Conservation (phyloP, 2,113 vertebrate species). For the Dromaius novaehollandiae region DNA sequence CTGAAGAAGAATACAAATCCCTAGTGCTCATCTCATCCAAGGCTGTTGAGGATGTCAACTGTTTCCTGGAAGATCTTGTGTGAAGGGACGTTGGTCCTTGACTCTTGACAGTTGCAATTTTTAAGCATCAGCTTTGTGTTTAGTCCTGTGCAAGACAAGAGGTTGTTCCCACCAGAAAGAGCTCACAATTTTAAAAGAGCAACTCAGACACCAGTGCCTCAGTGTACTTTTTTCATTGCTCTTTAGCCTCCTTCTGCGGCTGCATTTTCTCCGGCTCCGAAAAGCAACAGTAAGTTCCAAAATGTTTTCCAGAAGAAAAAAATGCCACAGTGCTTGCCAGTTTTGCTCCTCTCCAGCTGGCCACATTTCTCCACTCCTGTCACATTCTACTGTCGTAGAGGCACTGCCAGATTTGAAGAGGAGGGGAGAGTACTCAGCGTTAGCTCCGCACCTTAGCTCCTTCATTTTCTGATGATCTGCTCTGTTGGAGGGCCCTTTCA, state of each 20-base stretch:
- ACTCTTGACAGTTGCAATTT: not conserved
- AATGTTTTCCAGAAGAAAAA: slow-evolving; percentile 34
- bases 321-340: not conserved
- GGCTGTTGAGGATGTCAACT: not conserved
- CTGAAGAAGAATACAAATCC: not conserved
- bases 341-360: slow-evolving; percentile 54
- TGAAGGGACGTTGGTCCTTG: not conserved
- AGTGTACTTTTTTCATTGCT: rapidly evolving
- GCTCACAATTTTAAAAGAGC: not conserved
- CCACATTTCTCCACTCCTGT: not conserved
- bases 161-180: not conserved
- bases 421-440: not conserved
- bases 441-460: not conserved
- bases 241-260: not conserved
- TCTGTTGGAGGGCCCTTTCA: not conserved
- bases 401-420: slow-evolving; percentile 2
- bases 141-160: rapidly evolving
- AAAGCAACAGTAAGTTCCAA: slow-evolving; percentile 28
- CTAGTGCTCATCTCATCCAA: not conserved
- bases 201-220: not conserved
- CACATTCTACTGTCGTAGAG: not conserved
- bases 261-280: slow-evolving; percentile 2
- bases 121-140: not conserved
- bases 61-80: not conserved
- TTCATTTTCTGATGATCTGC: not conserved